These are phyloP conservation scores for Calidris pygmaea DNA, from an alignment of 2,113 vertebrate genomes.

Conservation along the genomic window DNA sequence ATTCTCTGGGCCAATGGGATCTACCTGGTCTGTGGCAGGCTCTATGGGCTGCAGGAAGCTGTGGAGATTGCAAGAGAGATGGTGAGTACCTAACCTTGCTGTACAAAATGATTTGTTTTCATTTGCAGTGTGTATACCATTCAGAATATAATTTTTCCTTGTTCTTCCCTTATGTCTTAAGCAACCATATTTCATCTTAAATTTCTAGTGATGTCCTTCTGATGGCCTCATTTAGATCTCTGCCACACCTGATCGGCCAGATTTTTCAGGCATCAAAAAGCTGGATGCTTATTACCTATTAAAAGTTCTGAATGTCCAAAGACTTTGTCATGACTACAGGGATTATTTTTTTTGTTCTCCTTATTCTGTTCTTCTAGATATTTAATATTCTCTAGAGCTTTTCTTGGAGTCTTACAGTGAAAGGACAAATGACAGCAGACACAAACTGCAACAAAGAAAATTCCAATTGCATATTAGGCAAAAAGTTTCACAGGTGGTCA, in stretches of 20 bases:
- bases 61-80: slow-evolving; percentile 96
- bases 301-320: background rate
- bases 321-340: rapidly evolving
- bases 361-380: background rate
- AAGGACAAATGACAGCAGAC: background rate
- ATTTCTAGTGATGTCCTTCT: background rate
- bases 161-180: background rate
- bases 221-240: background rate
- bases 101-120: background rate
- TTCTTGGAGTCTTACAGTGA: background rate
- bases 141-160: background rate
- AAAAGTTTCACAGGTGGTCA: background rate
- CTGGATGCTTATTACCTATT: background rate
- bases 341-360: background rate
- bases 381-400: background rate
- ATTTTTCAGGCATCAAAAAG: background rate
- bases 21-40: slow-evolving; percentile 95
- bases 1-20: slow-evolving; percentile 98
- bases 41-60: slow-evolving; percentile 97
- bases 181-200: background rate
- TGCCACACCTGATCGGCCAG: background rate
- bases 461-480: background rate
- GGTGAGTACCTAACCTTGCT: slow-evolving; percentile 78
- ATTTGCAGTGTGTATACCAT: background rate
- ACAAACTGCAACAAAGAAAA: background rate